Evolutionary conservation across 1,140 invertebrate species (phyloP).

Genomic region (Diabrotica virgifera): DNA sequence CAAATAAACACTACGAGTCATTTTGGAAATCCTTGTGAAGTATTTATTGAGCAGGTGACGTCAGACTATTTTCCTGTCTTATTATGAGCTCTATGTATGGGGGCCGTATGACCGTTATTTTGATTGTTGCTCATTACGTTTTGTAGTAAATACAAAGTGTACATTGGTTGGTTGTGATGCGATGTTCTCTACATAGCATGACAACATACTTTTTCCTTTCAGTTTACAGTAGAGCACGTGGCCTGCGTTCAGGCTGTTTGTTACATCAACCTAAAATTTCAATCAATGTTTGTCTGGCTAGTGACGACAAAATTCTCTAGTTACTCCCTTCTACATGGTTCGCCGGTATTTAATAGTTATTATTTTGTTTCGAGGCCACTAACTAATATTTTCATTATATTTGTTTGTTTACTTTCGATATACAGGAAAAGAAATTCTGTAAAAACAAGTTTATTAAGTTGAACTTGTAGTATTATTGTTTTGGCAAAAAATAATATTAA

Average conservation of each 20-base stretch:
- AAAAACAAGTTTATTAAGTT: not conserved
- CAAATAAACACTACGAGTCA: conserved; percentile 32
- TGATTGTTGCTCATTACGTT: conserved; percentile 18
- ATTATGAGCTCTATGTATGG: conserved; percentile 10
- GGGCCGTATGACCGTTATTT: conserved; percentile 7
- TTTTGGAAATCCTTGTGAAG: conserved; percentile 31
- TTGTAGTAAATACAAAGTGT: conserved; percentile 35
- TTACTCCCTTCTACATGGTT: too few species aligned
- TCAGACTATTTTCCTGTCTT: conserved; percentile 28
- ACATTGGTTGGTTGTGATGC: conserved; percentile 29
- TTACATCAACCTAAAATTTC: too few species aligned
- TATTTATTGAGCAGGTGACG: conserved; percentile 43
- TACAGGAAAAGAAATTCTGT: not conserved
- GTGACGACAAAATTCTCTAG: too few species aligned
- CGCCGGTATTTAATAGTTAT: too few species aligned
- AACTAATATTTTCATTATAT: not conserved
- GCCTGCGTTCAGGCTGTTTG: conserved; percentile 10
- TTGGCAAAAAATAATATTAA: too few species aligned
- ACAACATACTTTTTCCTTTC: conserved; percentile 31
- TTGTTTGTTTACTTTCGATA: not conserved
- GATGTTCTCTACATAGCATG: conserved; percentile 16
- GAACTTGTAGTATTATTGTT: too few species aligned
- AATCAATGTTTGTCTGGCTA: too few species aligned
- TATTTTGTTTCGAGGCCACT: not conserved
- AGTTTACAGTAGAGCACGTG: conserved; percentile 27